Percentiles rank a stretch among this genome's conserved stretches.
These are phyloP conservation scores for Orthosia cruda DNA, from an alignment of 2,888 invertebrate genomes.

Conservation along the genomic window DNA sequence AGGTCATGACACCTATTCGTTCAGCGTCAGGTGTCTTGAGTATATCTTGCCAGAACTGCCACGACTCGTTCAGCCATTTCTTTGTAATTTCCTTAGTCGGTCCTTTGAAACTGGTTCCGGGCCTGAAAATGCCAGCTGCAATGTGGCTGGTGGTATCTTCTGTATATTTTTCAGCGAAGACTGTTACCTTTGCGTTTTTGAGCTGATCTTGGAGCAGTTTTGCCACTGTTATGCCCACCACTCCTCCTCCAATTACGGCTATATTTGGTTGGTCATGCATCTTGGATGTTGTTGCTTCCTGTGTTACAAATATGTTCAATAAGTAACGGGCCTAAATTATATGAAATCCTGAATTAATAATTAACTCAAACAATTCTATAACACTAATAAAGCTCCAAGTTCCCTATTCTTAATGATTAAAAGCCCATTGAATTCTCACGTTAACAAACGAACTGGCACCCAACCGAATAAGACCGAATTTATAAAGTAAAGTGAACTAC, in stretches of 20 bases:
- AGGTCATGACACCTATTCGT: slow-evolving; percentile 94
- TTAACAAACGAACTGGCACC: no score
- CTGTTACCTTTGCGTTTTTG: slow-evolving; percentile 93
- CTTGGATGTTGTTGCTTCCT: slow-evolving; percentile 2
- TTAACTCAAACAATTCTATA: no score
- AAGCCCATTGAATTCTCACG: neutral
- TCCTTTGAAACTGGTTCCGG: slow-evolving; percentile 94
- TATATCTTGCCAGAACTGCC: slow-evolving; percentile 94
- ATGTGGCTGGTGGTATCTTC: slow-evolving; percentile 96
- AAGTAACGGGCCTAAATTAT: neutral
- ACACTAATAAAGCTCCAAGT: no score
- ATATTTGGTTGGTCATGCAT: slow-evolving; percentile 89
- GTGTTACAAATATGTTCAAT: neutral
- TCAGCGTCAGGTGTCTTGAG: slow-evolving; percentile 93
- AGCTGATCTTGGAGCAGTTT: slow-evolving; percentile 94
- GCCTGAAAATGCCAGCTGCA: slow-evolving; percentile 97
- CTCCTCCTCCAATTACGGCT: slow-evolving; percentile 97
- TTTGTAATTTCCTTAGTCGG: slow-evolving; percentile 94
- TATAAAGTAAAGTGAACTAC: neutral
- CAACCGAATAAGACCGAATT: no score
- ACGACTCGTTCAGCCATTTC: slow-evolving; percentile 96
- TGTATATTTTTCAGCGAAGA: slow-evolving; percentile 95
- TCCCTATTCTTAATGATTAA: neutral
- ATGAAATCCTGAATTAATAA: no score
- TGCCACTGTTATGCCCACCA: slow-evolving; percentile 96